Conservation (phyloP, 1,140 invertebrate genomes). For the Pogonomyrmex californicus region DNA sequence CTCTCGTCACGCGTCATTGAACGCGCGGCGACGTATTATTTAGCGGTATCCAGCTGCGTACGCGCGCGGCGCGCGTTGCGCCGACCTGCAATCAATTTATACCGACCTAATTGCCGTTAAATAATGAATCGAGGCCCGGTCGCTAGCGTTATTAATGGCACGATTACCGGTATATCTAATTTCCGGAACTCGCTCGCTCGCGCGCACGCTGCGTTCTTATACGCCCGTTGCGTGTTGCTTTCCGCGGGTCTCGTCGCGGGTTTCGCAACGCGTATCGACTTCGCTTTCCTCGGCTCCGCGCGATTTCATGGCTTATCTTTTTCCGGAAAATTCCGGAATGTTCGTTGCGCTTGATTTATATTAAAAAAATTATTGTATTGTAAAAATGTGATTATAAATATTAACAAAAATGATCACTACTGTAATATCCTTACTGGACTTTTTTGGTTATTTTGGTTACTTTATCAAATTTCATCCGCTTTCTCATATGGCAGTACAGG, state of each 20-base stretch:
- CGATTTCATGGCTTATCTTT: not conserved
- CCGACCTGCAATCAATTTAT: conserved; percentile 68
- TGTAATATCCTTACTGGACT: not conserved
- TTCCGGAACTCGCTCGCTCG: conserved; percentile 31
- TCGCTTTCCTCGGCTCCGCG: not conserved
- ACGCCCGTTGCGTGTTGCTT: not conserved
- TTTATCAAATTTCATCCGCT: not conserved
- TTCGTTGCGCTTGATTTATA: too few relatives aligned
- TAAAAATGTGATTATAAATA: not conserved
- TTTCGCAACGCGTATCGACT: not conserved
- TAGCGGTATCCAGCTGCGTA: conserved; percentile 57
- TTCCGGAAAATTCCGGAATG: too few relatives aligned
- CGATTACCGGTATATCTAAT: conserved; percentile 66
- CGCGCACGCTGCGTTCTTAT: not conserved
- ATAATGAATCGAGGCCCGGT: conserved; percentile 53
- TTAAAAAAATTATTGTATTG: too few relatives aligned
- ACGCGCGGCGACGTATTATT: conserved; percentile 69
- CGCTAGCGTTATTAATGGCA: conserved; percentile 64
- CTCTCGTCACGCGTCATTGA: conserved; percentile 74
- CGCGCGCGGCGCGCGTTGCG: not conserved
- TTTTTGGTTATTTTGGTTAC: not conserved
- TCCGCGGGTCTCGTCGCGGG: not conserved
- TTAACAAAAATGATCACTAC: not conserved
- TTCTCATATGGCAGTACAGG: not conserved
- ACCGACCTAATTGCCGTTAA: conserved; percentile 70